Base-by-base conservation (phyloP, 2,113 vertebrate species). In the Sorex araneus region DNA sequence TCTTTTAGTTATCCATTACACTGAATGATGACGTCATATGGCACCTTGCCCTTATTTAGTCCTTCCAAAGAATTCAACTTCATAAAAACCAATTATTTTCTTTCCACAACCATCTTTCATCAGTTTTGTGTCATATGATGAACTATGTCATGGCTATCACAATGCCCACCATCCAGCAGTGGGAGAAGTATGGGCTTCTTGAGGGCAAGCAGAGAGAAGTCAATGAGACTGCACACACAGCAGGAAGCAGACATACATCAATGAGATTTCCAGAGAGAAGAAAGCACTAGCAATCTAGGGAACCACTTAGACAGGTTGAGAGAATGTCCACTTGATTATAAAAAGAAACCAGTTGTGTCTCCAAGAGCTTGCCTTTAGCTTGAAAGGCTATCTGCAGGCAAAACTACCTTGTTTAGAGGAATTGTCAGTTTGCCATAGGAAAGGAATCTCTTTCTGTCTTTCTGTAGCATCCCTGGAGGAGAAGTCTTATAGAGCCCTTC, bases 61-160 rank as follows among this genome's bases (percentile, higher is more conserved):
- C 79, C 90, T 86, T 67, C 21, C 45, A 70, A 87, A 89, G 30
- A 93, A 89, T 78, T 82, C 36, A 50, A 25, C 27, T 87, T 87
- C 76, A 83, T 3, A 69, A 47, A 63, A 87, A 85, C 10, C 36
- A 66, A 47, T 30, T 67, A 27, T 32, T 85, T 84, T 54, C 64
- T 71, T 87, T 92, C 32, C 36, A 47, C 19, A 45, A 19, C 69
- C 30, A 70, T 4, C 73, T 77, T 87, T 90, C 36, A 76, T 86
- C 80, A 60, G 12, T 80, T 70, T 70, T 5, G 79, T 23, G 16
- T n/a, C 63, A 66, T 11, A 13, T 75, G 54, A 75, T 87, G 28
- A 86, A 92, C 40, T 30, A 30, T 40, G 2, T 45, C 36, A 83
- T 91, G 54, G 50, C 32, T 40, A 0, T 57, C 75, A 45, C 80